Base-by-base conservation (phyloP, 1,140 invertebrate species). In the Drosophila orosa region DNA sequence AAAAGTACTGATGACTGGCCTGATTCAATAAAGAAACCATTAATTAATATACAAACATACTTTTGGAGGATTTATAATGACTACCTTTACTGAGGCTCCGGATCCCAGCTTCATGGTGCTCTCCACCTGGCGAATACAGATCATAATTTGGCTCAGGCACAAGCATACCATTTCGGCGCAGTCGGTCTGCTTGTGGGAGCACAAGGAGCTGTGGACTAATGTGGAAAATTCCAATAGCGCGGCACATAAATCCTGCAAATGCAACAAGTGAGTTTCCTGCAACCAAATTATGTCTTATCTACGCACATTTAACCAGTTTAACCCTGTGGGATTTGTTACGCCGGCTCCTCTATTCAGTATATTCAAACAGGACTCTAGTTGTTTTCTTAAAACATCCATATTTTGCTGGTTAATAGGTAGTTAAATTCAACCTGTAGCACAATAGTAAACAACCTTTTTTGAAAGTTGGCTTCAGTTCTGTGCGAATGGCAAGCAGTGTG, bases 61-160 rank as follows among this genome's bases (percentile, higher is more conserved):
- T 19, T 12, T 22, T 10, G 6, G 22, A 33, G 25, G 12, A 17
- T 27, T 44, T 17, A 0, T 5, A n/a, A 1, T 17, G 54, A 9
- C 33, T 57, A 90, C 90, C 33, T 61, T 44, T 40, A 84, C 65
- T 1, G 57, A 52, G 13, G 44, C 7, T 5, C 77, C 78, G 50
- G 63, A 56, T 5, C 58, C 45, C 1, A 75, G 69, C 44, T 91
- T 83, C 33, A 89, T 75, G 0, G 77, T 81, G 10, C 35, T 40
- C 33, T 92, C 91, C 52, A 92, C 35, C 27, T 91, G 76, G 17
- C 75, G 76, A 19, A 91, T 78, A 19, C 91, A 91, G 3, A 74
- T 79, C 19, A 90, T 50, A 17, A 91, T 85, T 62, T 92, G 91
- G 8, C 80, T 78, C n/a, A 91, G 29, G 29, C 90, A 91, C 0